Evolutionary conservation across 2,888 invertebrate genomes (phyloP).

Genomic region (Campoletis raptor): DNA sequence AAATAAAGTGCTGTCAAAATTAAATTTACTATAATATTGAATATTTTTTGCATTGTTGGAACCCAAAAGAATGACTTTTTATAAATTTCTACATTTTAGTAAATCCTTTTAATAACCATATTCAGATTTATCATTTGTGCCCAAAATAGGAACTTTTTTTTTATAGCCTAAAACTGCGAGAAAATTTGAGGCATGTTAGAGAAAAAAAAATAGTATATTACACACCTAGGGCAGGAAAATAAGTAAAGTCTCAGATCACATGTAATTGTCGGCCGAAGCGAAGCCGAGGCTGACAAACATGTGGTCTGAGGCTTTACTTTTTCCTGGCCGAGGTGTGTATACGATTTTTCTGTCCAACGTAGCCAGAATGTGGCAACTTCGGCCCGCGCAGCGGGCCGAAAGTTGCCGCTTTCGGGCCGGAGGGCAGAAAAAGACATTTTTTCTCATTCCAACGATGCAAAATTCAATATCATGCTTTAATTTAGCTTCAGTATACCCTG

Average conservation of each 20-base stretch:
- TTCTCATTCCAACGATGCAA: neutral
- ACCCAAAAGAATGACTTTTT: neutral
- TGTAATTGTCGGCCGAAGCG: no score
- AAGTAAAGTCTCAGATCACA: no score
- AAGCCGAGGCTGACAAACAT: no score
- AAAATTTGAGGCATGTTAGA: neutral
- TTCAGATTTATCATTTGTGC: neutral
- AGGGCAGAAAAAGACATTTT: neutral
- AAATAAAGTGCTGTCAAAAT: slow-evolving; percentile 55
- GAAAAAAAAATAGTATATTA: no score
- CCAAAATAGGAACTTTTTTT: neutral
- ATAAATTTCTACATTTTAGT: neutral
- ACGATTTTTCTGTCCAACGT: no score
- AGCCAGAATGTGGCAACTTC: no score
- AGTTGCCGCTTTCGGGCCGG: no score
- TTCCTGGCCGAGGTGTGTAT: no score
- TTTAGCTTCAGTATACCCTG: slow-evolving; percentile 44
- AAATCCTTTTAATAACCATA: neutral
- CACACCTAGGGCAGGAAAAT: no score
- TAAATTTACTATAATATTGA: slow-evolving; percentile 2
- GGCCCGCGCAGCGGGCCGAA: no score
- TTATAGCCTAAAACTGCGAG: neutral
- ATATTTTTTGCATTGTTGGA: neutral
- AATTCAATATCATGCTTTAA: neutral
- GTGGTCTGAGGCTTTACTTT: no score